Evolutionary conservation across 2,888 invertebrate species (phyloP).

Genomic region (Cephus spinipes): DNA sequence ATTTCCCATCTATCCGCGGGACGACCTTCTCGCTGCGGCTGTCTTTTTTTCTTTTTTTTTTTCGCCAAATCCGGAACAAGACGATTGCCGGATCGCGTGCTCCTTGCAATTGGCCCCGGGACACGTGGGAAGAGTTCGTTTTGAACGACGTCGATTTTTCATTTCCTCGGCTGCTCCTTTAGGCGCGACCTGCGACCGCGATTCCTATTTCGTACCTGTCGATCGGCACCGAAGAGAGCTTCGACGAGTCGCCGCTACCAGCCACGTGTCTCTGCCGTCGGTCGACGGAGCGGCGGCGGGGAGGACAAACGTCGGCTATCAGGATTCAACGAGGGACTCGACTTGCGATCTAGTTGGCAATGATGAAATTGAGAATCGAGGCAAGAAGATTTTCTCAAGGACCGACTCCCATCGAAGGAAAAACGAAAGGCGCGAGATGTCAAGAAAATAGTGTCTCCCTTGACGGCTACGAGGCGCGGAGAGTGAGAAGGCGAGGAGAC

Average conservation of each 20-base stretch:
- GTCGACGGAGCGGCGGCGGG: background rate
- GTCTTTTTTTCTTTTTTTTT: background rate
- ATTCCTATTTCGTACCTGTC: background rate
- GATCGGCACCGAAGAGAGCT: background rate
- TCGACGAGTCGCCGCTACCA: background rate
- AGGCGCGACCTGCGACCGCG: background rate
- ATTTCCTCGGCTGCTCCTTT: background rate
- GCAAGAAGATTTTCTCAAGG: slow-evolving; percentile 63
- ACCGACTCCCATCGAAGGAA: slow-evolving; percentile 56
- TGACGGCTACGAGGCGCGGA: background rate
- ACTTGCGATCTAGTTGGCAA: slow-evolving; percentile 39
- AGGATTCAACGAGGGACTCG: background rate
- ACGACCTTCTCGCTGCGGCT: background rate
- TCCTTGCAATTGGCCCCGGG: background rate
- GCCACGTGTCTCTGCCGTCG: background rate
- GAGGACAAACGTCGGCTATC: background rate
- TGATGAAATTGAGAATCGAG: slow-evolving; percentile 62
- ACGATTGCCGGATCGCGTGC: background rate
- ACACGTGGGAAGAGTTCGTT: background rate
- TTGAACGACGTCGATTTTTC: background rate
- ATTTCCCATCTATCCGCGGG: background rate
- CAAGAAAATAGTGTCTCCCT: background rate
- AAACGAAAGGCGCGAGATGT: slow-evolving; percentile 60
- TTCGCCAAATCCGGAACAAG: background rate
- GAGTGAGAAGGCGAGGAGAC: background rate